phyloP scores from a whole-genome alignment of 37 sponge, comb jelly and placozoan genomes.

The Amphimedon queenslandica region DNA sequence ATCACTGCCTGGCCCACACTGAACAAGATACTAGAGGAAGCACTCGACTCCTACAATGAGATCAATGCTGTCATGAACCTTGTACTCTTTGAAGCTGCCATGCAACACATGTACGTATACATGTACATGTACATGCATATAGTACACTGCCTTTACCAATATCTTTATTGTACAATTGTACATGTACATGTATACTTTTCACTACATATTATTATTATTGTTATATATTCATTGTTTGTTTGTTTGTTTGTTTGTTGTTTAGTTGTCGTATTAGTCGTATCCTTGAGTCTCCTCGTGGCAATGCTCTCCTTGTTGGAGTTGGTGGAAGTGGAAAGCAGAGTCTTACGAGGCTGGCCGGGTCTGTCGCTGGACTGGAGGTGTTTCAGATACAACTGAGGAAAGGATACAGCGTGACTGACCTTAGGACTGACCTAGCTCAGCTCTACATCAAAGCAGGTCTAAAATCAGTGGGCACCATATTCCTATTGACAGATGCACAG shows the following conservation, averaged over 20 bases:
- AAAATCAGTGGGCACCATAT: constrained; percentile 91
- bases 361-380: constrained; percentile 90
- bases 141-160: too few relatives aligned
- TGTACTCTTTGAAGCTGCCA: constrained; percentile 97
- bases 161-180: constrained; percentile 1
- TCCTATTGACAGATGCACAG: constrained; percentile 97
- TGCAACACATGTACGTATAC: constrained; percentile 85
- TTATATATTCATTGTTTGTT: background rate
- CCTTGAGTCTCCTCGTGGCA: constrained; percentile 96
- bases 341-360: constrained; percentile 92
- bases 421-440: constrained; percentile 88
- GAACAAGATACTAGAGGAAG: constrained; percentile 89
- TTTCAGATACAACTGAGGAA: constrained; percentile 97
- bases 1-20: constrained; percentile 75
- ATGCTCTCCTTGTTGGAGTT: constrained; percentile 96
- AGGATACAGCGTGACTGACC: constrained; percentile 89
- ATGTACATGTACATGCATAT: constrained; percentile 9
- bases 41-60: constrained; percentile 96
- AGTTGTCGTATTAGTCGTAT: constrained; percentile 98
- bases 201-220: background rate
- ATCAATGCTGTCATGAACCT: constrained; percentile 97
- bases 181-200: background rate
- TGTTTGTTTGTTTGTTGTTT: background rate
- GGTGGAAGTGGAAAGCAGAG: constrained; percentile 98
- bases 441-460: constrained; percentile 96